Evolutionary conservation across 2,797 vertebrate genomes (phyloP).

Genomic region (Epinephelus malabaricus): DNA sequence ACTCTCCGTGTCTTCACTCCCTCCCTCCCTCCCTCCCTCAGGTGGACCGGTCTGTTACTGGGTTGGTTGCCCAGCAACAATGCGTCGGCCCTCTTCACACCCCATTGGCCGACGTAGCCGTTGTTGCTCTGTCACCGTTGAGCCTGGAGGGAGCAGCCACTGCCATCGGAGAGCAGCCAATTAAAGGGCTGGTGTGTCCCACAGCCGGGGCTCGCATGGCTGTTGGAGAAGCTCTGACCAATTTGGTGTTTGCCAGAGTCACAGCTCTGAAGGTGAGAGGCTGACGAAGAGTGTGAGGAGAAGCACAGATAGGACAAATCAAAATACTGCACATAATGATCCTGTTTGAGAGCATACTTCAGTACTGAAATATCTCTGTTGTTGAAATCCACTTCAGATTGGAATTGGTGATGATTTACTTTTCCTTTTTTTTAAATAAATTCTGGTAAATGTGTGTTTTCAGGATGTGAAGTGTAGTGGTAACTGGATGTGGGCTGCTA

Average conservation of each 20-base stretch:
- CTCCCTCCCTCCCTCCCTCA: slow-evolving; percentile 56
- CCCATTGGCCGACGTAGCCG: slow-evolving; percentile 93
- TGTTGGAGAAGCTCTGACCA: slow-evolving; percentile 93
- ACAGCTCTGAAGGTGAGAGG: slow-evolving; percentile 88
- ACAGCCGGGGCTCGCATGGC: slow-evolving; percentile 91
- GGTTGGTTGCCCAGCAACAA: slow-evolving; percentile 96
- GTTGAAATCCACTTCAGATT: neutral
- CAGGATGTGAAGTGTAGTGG: slow-evolving; percentile 97
- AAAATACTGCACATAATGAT: neutral
- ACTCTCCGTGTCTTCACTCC: neutral
- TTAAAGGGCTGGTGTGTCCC: slow-evolving; percentile 92
- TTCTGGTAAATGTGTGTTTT: slow-evolving; percentile 6
- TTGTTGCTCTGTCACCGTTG: slow-evolving; percentile 92
- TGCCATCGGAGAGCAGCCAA: slow-evolving; percentile 93
- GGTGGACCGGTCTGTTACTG: slow-evolving; percentile 96
- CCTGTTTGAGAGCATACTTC: no score
- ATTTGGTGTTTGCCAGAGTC: slow-evolving; percentile 92
- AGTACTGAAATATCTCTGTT: no score
- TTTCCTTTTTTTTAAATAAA: neutral
- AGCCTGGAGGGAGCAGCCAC: slow-evolving; percentile 90
- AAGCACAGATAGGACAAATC: neutral
- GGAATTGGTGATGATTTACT: neutral
- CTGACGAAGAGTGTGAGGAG: neutral
- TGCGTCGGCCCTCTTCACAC: slow-evolving; percentile 96
- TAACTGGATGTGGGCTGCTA: slow-evolving; percentile 98